These are phyloP conservation scores for Microchrysa polita DNA, from an alignment of 2,888 invertebrate species.

Conservation along the genomic window DNA sequence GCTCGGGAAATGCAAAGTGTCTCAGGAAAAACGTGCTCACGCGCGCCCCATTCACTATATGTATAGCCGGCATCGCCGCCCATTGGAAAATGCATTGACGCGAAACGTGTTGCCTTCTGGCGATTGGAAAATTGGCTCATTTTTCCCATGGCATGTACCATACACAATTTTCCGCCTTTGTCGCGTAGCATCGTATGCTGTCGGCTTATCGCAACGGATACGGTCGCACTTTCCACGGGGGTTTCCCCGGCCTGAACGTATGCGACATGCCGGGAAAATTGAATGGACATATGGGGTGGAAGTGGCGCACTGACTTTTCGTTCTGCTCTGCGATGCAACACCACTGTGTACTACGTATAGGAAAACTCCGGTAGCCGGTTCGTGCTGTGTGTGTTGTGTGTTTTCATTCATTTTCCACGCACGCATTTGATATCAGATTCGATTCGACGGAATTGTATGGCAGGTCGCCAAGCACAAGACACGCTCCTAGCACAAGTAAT, in stretches of 20 bases:
- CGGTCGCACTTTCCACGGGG: no score
- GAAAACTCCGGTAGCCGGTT: neutral
- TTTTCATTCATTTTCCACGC: slow-evolving; percentile 33
- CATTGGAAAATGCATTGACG: slow-evolving; percentile 37
- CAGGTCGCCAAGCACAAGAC: no score
- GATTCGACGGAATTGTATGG: slow-evolving; percentile 22
- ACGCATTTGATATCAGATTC: slow-evolving; percentile 40
- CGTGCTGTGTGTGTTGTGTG: slow-evolving; percentile 31
- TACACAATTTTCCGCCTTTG: slow-evolving; percentile 25
- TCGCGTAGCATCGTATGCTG: neutral
- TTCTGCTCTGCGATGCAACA: no score
- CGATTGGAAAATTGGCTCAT: slow-evolving; percentile 19
- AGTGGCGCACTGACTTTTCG: no score
- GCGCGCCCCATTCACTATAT: neutral
- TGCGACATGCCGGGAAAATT: no score
- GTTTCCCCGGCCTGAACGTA: no score
- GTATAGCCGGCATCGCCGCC: slow-evolving; percentile 30
- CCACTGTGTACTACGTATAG: neutral
- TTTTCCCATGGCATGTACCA: neutral
- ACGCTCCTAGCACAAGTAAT: slow-evolving; percentile 1
- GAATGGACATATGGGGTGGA: no score
- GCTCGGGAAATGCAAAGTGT: slow-evolving; percentile 14
- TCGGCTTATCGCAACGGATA: neutral
- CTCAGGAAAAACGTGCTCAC: slow-evolving; percentile 10
- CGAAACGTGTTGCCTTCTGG: neutral